Conservation (phyloP, 1,140 invertebrate genomes). For the Lasaia peninsularis region DNA sequence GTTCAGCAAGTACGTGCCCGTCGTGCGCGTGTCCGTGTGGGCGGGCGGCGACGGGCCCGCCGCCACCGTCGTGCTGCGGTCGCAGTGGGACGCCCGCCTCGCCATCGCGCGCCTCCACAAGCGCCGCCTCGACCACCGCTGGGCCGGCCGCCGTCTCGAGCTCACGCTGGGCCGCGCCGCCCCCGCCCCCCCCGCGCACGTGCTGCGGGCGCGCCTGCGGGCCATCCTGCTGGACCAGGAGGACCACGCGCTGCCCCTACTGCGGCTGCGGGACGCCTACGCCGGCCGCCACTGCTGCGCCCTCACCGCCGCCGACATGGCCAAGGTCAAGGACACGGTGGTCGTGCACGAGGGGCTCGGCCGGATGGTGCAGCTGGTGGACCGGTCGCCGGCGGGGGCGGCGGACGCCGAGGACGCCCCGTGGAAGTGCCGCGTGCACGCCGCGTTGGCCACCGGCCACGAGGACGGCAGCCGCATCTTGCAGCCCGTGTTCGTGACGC, state of each 20-base stretch:
- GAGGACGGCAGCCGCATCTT: slow-evolving; percentile 82
- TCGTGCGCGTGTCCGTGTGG: slow-evolving; percentile 58
- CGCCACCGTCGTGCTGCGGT: slow-evolving; percentile 57
- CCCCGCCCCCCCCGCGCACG: slow-evolving; percentile 81
- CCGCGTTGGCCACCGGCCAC: slow-evolving; percentile 63
- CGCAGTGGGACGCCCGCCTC: slow-evolving; percentile 81
- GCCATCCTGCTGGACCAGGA: slow-evolving; percentile 82
- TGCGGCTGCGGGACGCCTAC: slow-evolving; percentile 90
- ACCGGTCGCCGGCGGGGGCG: slow-evolving; percentile 47
- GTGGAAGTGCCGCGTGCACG: slow-evolving; percentile 80
- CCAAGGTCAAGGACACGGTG: slow-evolving; percentile 84
- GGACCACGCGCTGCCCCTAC: slow-evolving; percentile 84
- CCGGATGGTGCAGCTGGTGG: slow-evolving; percentile 81
- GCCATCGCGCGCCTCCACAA: slow-evolving; percentile 90
- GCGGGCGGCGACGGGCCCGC: slow-evolving; percentile 55
- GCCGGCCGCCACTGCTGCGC: slow-evolving; percentile 87
- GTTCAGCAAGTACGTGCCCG: slow-evolving; percentile 56
- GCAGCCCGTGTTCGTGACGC: slow-evolving; percentile 83
- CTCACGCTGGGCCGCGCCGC: slow-evolving; percentile 84
- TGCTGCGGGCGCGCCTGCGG: slow-evolving; percentile 72
- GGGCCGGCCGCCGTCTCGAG: slow-evolving; percentile 86
- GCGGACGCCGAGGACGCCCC: slow-evolving; percentile 61
- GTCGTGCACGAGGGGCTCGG: slow-evolving; percentile 75
- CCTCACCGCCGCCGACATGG: slow-evolving; percentile 87
- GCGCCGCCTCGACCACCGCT: slow-evolving; percentile 80